Evolutionary conservation across 2,113 vertebrate species (phyloP), one percentile per base, ranked within the genome.

Genomic region (Phaethon lepturus): DNA sequence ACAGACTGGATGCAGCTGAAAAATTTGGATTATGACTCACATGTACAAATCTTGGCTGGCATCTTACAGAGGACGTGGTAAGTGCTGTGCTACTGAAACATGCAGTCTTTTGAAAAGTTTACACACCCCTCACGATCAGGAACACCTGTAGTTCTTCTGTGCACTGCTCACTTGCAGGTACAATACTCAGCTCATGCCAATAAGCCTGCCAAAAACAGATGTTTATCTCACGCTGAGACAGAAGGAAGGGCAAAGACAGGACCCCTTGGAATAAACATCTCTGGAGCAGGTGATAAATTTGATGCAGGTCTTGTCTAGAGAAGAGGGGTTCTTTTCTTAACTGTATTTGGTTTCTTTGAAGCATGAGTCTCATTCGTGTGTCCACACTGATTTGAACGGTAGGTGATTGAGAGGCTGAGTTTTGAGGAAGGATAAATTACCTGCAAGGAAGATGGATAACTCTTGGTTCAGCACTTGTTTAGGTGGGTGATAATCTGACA

Each of bases 11-110:
- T 94, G 66, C 74, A 80, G 92, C 66, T 92, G 95, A 85, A 87
- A 55, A 66, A 3, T 38, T 42, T 55, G 77, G 75, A 78, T 76
- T 78, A n/a, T 95, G 95, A 95, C 53, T 96, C 93, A 95, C 53
- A 66, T 22, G 58, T 69, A 38, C 50, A 62, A 76, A 73, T 73
- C 78, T 90, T 79, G 69, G 71, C 82, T 93, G 73, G 73, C 77
- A 45, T 81, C 73, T 87, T 7, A 1, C 69, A 89, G 93, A 77
- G 35, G 77, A 44, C 4, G 0, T 31, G 58, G 42, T 72, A 35
- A 73, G 40, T 28, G 89, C 52, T 23, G 26, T 63, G 76, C 86
- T 71, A 10, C 55, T 60, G 92, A 58, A 76, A 44, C 11, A 28
- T 2, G 1, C 58, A 60, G 63, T 17, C 69, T 82, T 60, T 44